Percentiles rank a stretch among this genome's conserved stretches.
phyloP scores from a whole-genome alignment of 2,888 invertebrate species.

The Lacanobia wlatinum region DNA sequence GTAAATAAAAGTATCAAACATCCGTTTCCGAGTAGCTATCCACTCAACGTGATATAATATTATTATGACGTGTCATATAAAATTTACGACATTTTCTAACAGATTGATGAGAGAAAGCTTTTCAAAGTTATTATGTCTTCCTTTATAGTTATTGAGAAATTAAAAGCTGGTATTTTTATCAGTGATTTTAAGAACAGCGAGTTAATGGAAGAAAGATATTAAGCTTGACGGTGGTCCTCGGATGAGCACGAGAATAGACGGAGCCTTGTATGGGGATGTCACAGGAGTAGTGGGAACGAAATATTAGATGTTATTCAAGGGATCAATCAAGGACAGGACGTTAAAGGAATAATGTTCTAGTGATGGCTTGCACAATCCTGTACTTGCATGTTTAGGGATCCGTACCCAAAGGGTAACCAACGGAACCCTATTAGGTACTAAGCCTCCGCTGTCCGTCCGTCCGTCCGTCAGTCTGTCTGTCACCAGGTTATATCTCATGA shows the following conservation, averaged over 20 bases:
- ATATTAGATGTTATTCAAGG: neutral
- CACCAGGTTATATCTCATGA: too few relatives aligned
- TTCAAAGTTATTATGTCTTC: conserved; percentile 17
- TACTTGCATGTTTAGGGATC: too few relatives aligned
- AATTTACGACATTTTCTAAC: conserved; percentile 33
- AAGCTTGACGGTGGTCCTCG: conserved; percentile 19
- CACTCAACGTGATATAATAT: conserved; percentile 48
- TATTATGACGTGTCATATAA: conserved; percentile 57
- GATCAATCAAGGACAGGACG: neutral
- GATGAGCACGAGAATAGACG: conserved; percentile 22
- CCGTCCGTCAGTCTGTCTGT: too few relatives aligned
- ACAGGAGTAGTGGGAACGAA: neutral
- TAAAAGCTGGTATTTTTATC: conserved; percentile 32
- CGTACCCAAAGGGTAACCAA: too few relatives aligned
- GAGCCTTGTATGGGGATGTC: neutral
- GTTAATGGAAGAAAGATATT: conserved; percentile 28
- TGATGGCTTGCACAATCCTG: neutral
- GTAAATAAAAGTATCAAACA: conserved; percentile 74
- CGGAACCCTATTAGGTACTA: too few relatives aligned
- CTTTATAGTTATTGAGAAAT: conserved; percentile 39
- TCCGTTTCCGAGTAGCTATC: conserved; percentile 71
- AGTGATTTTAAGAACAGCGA: neutral
- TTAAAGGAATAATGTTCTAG: too few relatives aligned
- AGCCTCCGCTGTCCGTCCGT: too few relatives aligned
- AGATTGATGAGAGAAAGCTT: conserved; percentile 42